Evolutionary conservation across 1,140 invertebrate species (phyloP).

Genomic region (Trichonephila inaurata): DNA sequence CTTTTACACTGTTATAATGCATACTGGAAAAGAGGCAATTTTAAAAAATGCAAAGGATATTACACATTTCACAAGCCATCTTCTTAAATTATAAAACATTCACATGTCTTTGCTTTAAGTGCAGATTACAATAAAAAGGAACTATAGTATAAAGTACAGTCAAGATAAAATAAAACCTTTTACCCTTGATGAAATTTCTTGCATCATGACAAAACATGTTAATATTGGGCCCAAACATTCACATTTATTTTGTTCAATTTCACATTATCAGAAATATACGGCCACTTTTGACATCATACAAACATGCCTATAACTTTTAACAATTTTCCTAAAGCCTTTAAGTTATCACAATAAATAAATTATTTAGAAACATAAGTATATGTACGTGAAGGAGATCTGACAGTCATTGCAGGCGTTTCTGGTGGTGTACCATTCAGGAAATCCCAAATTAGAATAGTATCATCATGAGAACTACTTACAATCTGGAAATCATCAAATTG

Average conservation of each 20-base stretch:
- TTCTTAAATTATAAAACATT: background rate
- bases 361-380: conserved; percentile 79
- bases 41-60: background rate
- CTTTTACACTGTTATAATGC: too few species aligned
- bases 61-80: background rate
- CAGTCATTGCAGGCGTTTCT: conserved; percentile 77
- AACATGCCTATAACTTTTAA: conserved; percentile 7
- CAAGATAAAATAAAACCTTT: background rate
- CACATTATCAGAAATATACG: background rate
- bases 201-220: background rate
- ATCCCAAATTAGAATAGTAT: conserved; percentile 99
- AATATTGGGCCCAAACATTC: conserved; percentile 26
- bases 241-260: conserved; percentile 21
- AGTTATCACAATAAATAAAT: conserved; percentile 33
- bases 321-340: conserved; percentile 25
- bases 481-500: conserved; percentile 99
- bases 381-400: conserved; percentile 78
- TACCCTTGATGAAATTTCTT: background rate
- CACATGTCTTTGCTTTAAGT: background rate
- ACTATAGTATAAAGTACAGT: background rate
- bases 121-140: background rate
- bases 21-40: background rate
- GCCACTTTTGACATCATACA: background rate
- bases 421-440: conserved; percentile 90
- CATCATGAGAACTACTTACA: conserved; percentile 99